phyloP scores from a whole-genome alignment of 1,140 invertebrate species.

The Lasaia peninsularis region DNA sequence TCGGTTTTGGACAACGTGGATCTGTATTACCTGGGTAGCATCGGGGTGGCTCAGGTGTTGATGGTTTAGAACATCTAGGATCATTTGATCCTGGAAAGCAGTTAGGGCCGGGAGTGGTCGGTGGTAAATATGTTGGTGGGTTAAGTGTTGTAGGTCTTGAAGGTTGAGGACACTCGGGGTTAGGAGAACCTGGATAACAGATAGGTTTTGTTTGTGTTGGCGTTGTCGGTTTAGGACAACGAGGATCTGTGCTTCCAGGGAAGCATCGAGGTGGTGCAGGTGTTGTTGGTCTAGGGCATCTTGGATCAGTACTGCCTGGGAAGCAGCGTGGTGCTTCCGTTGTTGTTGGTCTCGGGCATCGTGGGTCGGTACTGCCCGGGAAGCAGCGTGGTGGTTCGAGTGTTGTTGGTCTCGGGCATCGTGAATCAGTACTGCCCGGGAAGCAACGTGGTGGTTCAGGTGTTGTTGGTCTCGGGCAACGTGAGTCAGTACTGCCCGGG shows the following conservation, averaged over 20 bases:
- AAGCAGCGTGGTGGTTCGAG: conserved; percentile 33
- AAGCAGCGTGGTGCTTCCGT: conserved; percentile 36
- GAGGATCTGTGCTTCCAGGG: conserved; percentile 57
- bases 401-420: conserved; percentile 66
- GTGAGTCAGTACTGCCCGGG: conserved; percentile 55
- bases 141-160: conserved; percentile 8
- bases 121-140: too few relatives aligned
- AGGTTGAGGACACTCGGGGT: conserved; percentile 60
- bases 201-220: conserved; percentile 28
- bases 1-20: too few relatives aligned
- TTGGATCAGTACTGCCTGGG: conserved; percentile 55
- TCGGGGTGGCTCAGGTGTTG: conserved; percentile 34
- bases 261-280: conserved; percentile 49
- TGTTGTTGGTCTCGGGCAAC: conserved; percentile 56
- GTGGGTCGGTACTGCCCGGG: conserved; percentile 46
- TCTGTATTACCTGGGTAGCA: conserved; percentile 33
- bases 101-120: conserved; percentile 27
- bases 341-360: conserved; percentile 47
- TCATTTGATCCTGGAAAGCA: conserved; percentile 51
- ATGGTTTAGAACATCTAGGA: conserved; percentile 56
- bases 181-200: conserved; percentile 44
- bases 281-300: conserved; percentile 56
- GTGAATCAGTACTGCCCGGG: conserved; percentile 57
- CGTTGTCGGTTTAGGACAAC: conserved; percentile 66
- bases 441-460: conserved; percentile 49